phyloP scores from a whole-genome alignment of 1,140 invertebrate genomes.

The Drosophila melanogaster region DNA sequence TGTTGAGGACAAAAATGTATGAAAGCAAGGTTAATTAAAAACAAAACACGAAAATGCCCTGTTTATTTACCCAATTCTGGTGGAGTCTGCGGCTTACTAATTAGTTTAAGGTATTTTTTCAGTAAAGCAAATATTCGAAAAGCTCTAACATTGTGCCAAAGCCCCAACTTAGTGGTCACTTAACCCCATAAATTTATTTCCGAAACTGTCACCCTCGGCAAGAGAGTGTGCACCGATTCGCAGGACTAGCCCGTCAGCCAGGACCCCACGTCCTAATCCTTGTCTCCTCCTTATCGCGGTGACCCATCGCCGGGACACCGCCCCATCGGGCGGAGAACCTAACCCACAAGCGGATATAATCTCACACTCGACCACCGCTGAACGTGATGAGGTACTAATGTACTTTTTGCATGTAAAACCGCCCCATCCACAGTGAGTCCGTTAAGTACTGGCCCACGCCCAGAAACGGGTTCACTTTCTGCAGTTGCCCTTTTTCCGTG shows the following conservation, averaged over 20 bases:
- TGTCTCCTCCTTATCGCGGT: constrained; percentile 39
- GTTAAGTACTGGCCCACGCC: constrained; percentile 32
- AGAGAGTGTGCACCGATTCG: constrained; percentile 18
- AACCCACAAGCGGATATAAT: constrained; percentile 47
- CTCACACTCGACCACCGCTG: constrained; percentile 49
- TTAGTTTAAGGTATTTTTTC: constrained; percentile 13
- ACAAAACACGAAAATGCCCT: not conserved
- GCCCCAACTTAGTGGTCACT: constrained; percentile 13
- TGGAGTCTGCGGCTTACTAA: not conserved
- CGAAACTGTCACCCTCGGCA: constrained; percentile 18
- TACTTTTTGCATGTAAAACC: constrained; percentile 60
- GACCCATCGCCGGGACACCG: constrained; percentile 23
- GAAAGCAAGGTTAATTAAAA: not conserved
- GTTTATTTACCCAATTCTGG: not conserved
- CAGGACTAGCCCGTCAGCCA: not conserved
- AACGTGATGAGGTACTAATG: constrained; percentile 72
- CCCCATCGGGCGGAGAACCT: not conserved
- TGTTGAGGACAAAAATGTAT: not conserved
- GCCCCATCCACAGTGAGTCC: constrained; percentile 11
- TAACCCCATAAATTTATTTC: constrained; percentile 39
- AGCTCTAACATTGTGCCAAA: not conserved
- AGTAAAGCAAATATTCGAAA: not conserved
- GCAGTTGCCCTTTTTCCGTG: constrained; percentile 38
- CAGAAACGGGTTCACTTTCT: constrained; percentile 18
- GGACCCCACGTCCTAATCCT: constrained; percentile 19